Evolutionary conservation across 1,140 invertebrate genomes (phyloP), one percentile per base, ranked within the genome.

Genomic region (Brachionus rotundiformis): DNA sequence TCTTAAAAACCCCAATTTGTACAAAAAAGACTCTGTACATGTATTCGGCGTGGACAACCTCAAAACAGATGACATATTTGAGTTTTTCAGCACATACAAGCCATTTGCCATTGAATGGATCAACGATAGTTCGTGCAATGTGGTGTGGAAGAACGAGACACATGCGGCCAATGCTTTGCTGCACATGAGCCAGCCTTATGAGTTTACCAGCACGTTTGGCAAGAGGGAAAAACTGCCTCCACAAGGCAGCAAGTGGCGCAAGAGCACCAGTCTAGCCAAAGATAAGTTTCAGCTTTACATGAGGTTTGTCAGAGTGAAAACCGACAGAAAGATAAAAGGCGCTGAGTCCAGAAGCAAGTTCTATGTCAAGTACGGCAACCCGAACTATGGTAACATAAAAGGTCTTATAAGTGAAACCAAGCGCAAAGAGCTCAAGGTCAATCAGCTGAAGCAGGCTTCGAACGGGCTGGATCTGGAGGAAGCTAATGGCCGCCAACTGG

Each of bases 91-190:
- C 13, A 8, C n/a, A 1, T 81, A 36, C 13, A 81, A 81, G 16
- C 79, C 79, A 44, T 39, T 81, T 63, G 59, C 54, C 7, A 68
- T 81, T 16, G 79, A 81, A 41, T 81, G 79, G 79, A 81, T 81
- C n/a, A 63, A 63, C 23, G 79, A 81, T 31, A 61, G 23, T 13
- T 81, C 79, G 1, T 81, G 79, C 19, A 81, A 81, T 65, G 23
- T 81, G 2, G 31, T 41, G 5, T 81, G 54, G 54, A 63, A 81
- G 16, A 63, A 39, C 29, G 36, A 61, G 4, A 41, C 41, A 1
- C 13, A 31, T 19, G 25, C 54, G 8, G 29, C 29, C 7, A 41
- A 81, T 7, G 23, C 54, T 3, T 49, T 81, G 27, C 36, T 63
- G 7, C 23, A 41, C 16, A 2, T 33, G 19, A 61, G 29, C 8